phyloP scores from a whole-genome alignment of 23 tunicate species.

The Trididemnum clinides region DNA sequence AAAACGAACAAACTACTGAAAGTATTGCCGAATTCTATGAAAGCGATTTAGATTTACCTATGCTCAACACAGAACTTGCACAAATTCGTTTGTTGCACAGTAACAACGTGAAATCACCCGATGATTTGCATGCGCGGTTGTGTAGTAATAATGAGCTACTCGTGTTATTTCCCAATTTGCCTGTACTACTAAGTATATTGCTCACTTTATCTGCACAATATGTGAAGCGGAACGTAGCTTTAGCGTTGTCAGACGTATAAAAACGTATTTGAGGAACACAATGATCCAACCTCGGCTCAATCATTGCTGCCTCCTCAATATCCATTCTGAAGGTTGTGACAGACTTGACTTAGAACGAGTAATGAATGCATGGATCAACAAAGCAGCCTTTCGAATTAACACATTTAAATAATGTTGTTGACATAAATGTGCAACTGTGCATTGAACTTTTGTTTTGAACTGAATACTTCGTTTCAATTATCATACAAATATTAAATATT shows the following conservation, averaged over 20 bases:
- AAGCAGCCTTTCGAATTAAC: background rate
- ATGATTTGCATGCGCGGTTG: background rate
- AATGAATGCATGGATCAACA: no score
- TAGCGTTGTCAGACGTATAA: no score
- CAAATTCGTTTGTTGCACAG: background rate
- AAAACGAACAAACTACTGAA: background rate
- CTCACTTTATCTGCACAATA: background rate
- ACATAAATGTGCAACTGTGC: slow-evolving; percentile 13
- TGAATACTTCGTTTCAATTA: slow-evolving; percentile 4
- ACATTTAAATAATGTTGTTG: background rate
- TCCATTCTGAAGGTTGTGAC: background rate
- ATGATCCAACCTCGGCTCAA: no score
- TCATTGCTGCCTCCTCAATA: slow-evolving; percentile 5
- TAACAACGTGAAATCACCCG: background rate
- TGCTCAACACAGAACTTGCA: background rate
- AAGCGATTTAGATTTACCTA: background rate
- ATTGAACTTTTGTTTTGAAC: slow-evolving; percentile 12
- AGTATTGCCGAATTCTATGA: background rate
- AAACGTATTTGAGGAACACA: slow-evolving; percentile 14
- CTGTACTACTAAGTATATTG: background rate
- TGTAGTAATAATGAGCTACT: background rate
- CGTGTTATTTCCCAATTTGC: background rate
- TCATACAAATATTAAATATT: background rate
- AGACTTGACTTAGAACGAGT: background rate
- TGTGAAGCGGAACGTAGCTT: slow-evolving; percentile 11